Percentiles rank a stretch among this genome's conserved stretches.
These are phyloP conservation scores for Synergus laeviventris DNA, from an alignment of 2,888 invertebrate species.

Conservation along the genomic window DNA sequence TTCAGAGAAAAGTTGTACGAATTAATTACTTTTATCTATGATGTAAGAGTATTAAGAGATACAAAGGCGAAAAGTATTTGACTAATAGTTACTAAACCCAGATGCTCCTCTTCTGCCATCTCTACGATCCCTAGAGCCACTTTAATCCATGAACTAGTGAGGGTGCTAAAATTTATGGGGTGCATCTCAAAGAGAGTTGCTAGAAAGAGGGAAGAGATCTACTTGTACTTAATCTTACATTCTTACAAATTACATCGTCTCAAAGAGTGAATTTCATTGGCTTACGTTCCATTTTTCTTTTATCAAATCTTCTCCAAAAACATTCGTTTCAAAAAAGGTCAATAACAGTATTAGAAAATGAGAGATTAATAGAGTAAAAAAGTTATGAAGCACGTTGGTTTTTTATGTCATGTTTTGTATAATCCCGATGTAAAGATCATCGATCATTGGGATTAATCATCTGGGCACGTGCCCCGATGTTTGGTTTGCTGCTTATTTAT, in stretches of 20 bases:
- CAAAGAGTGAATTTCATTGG: conserved; percentile 11
- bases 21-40: neutral
- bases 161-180: conserved; percentile 35
- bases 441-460: conserved; percentile 33
- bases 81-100: conserved; percentile 19
- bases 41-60: neutral
- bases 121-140: neutral
- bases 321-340: neutral
- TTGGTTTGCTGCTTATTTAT: conserved; percentile 37
- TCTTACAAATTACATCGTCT: neutral
- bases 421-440: conserved; percentile 20
- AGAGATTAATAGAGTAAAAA: neutral
- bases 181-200: conserved; percentile 27
- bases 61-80: conserved; percentile 13
- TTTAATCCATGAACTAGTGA: conserved; percentile 16
- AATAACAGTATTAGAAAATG: too few relatives aligned
- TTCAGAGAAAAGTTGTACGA: too few relatives aligned
- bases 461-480: conserved; percentile 36
- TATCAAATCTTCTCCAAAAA: neutral
- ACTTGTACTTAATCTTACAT: conserved; percentile 11
- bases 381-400: neutral
- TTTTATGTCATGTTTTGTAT: conserved; percentile 15
- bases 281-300: neutral
- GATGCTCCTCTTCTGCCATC: neutral
- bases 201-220: conserved; percentile 4